Conservation (phyloP, 2,113 vertebrate species). For the Mustela nigripes region DNA sequence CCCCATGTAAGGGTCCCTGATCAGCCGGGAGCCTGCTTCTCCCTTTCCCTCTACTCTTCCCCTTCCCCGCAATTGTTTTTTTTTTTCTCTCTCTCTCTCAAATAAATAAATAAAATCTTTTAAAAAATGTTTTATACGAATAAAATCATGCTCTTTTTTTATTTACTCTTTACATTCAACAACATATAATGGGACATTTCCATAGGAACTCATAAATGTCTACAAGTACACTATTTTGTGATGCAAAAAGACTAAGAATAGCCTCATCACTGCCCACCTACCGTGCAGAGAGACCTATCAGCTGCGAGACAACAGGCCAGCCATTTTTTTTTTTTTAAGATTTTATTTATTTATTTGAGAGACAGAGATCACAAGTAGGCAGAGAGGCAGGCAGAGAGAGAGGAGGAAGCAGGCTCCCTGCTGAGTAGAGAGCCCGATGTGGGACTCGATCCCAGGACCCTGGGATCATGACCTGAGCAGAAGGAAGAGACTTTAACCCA, state of each 20-base stretch:
- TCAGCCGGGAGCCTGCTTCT: background rate
- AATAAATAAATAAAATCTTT: background rate
- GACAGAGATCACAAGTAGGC: no score
- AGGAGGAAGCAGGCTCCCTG: no score
- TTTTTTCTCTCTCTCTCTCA: background rate
- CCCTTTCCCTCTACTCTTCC: background rate
- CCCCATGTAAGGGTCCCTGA: background rate
- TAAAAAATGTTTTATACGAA: background rate
- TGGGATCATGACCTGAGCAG: no score
- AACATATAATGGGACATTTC: background rate
- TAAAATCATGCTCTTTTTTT: background rate
- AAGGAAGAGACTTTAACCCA: no score
- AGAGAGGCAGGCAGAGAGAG: no score
- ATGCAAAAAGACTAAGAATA: background rate
- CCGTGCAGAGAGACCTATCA: background rate
- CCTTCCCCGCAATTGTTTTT: background rate
- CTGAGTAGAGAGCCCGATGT: no score
- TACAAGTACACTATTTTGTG: background rate
- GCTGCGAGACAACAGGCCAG: background rate
- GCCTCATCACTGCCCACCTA: background rate
- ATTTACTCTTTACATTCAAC: background rate
- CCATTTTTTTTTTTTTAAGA: background rate
- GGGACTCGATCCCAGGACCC: no score
- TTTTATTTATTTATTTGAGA: no score
- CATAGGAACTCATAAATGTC: background rate